Base-by-base conservation (phyloP, 2,113 vertebrate genomes). In the Syngnathus typhle region DNA sequence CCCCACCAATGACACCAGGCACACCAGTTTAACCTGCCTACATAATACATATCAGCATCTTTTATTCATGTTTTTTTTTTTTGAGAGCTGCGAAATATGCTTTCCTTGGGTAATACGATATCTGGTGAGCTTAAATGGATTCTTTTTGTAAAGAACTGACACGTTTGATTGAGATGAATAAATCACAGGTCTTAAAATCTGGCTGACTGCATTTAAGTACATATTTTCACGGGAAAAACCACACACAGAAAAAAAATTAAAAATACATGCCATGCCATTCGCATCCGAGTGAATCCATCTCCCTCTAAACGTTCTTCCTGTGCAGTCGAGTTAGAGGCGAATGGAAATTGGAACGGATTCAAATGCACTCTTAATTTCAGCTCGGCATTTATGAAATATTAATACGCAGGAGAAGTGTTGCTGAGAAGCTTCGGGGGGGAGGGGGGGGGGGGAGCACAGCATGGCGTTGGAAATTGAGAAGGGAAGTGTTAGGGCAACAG, bases 291-390 rank as follows among this genome's bases (percentile, higher is more conserved):
- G 52, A 55, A 32, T 36, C 27, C 13, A 16, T 36, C 27, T 36
- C 27, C 2, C 54, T 56, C 54, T 56, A 56, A 56, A 56, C 23
- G 54, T 6, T 32, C 27, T 56, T 32, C 13, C 72, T 70, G 79
- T 82, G 76, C 59, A 21, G 65, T 73, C 61, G 71, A 65, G 81
- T 87, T 72, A 73, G 73, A 39, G 72, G 70, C 71, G 73, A 87
- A 86, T 76, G 54, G 85, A 88, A 87, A 88, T 74, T 81, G 83
- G 76, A 82, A 77, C 76, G 64, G 83, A 83, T 87, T 88, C 75
- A 86, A 88, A 89, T 89, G 82, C 83, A 83, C 76, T 87, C 82
- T 84, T 90, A 82, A 89, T 89, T 89, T 87, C 84, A 86, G 83
- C 78, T 70, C 71, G 73, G 84, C 82, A 76, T 84, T 84, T 84